These are phyloP conservation scores for Piprites chloris DNA, from an alignment of 2,113 vertebrate genomes.

Conservation along the genomic window DNA sequence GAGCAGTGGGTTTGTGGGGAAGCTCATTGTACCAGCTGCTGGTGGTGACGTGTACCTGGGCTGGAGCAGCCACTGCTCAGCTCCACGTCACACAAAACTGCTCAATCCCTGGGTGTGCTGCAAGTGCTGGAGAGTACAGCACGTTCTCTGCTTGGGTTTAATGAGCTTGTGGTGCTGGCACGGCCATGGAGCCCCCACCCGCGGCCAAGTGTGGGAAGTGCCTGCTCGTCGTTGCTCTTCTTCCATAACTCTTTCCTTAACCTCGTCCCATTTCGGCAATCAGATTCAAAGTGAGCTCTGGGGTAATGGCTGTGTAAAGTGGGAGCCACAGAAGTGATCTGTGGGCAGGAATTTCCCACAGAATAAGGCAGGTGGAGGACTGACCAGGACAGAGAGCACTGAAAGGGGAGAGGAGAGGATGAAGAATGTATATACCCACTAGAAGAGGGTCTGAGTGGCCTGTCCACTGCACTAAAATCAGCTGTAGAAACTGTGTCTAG, in stretches of 20 bases:
- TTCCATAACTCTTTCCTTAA: neutral
- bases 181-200: fast-evolving
- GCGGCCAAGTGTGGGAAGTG: neutral
- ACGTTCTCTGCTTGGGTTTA: neutral
- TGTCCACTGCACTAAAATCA: neutral
- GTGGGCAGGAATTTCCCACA: neutral
- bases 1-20: neutral
- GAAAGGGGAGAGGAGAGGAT: neutral
- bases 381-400: neutral
- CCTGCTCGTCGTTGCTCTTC: neutral
- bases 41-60: neutral
- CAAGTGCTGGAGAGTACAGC: neutral
- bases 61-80: neutral
- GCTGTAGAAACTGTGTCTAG: neutral
- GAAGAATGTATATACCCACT: fast-evolving
- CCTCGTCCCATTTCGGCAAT: fast-evolving
- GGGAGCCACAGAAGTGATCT: fast-evolving
- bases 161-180: neutral
- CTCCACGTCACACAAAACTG: neutral
- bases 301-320: neutral
- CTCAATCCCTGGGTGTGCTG: neutral
- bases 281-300: neutral
- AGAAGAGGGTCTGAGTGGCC: neutral
- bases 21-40: neutral
- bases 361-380: neutral